Base-by-base conservation (phyloP, 1,140 invertebrate genomes). In the Achatina immaculata region DNA sequence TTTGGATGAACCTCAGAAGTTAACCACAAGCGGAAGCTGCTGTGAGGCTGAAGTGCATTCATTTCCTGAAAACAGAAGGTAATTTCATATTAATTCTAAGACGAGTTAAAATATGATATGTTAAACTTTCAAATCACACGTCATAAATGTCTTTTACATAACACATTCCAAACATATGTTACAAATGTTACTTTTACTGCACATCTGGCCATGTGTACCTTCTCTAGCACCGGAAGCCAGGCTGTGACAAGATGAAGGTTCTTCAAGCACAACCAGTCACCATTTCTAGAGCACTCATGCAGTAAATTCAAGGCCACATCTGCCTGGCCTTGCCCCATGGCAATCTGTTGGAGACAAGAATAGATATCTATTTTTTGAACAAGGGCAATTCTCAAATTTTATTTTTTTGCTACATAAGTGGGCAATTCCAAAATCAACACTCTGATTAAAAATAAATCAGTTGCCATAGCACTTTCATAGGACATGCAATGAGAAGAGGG, bases 161-260 rank as follows among this genome's bases (percentile, higher is more conserved):
- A n/a, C n/a, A n/a, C n/a, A n/a, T n/a, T n/a, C n/a, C n/a, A n/a
- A n/a, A n/a, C n/a, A n/a, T n/a, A n/a, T n/a, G n/a, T n/a, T n/a
- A n/a, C n/a, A n/a, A n/a, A n/a, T n/a, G n/a, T n/a, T n/a, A n/a
- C n/a, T n/a, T n/a, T n/a, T n/a, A n/a, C n/a, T n/a, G n/a, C n/a
- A n/a, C n/a, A n/a, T n/a, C n/a, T n/a, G n/a, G n/a, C n/a, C n/a
- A n/a, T n/a, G n/a, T n/a, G n/a, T 83, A 92, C 92, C 88, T 96
- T 94, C 81, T 96, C 95, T 48, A 98, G 90, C 31, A 92, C 89
- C 1, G 94, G 94, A 0, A 98, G 89, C 94, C 95, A 97, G 43
- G 94, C 92, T 0, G 94, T 94, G 21, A 96, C 95, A 21, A 98
- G 91, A 90, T 98, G 97, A 0, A 98, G 92, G 91, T 98, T 98